Evolutionary conservation across 2,888 invertebrate species (phyloP).

Genomic region (Lithodes maja): DNA sequence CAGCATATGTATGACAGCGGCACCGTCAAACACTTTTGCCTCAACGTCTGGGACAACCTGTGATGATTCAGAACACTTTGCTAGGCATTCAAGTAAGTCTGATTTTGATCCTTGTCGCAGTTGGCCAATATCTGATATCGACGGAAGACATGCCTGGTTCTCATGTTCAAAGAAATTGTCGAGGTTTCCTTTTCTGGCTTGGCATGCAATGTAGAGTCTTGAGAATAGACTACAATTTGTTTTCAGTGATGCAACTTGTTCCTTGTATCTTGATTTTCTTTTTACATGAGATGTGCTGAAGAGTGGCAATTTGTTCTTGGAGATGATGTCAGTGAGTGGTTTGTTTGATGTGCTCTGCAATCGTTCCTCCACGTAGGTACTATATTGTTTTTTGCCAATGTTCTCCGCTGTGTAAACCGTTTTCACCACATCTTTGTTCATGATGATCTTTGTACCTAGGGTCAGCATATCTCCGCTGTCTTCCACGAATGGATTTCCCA

Average conservation of each 20-base stretch:
- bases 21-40: constrained; percentile 7
- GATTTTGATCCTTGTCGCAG: background rate
- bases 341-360: too few species aligned
- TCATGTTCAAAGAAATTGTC: background rate
- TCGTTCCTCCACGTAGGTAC: background rate
- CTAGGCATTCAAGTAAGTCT: constrained; percentile 2
- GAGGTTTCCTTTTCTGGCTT: background rate
- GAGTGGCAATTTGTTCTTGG: background rate
- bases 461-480: background rate
- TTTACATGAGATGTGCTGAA: background rate
- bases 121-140: background rate
- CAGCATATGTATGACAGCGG: constrained; percentile 3
- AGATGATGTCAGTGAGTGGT: background rate
- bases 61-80: background rate
- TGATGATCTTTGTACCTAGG: background rate
- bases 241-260: background rate
- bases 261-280: background rate
- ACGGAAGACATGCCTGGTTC: background rate
- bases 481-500: background rate
- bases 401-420: background rate
- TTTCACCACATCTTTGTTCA: background rate
- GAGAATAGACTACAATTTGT: background rate
- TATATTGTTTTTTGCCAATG: background rate
- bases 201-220: background rate
- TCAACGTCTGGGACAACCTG: background rate